Conservation (phyloP, 1,140 invertebrate genomes). For the Orius laevigatus region DNA sequence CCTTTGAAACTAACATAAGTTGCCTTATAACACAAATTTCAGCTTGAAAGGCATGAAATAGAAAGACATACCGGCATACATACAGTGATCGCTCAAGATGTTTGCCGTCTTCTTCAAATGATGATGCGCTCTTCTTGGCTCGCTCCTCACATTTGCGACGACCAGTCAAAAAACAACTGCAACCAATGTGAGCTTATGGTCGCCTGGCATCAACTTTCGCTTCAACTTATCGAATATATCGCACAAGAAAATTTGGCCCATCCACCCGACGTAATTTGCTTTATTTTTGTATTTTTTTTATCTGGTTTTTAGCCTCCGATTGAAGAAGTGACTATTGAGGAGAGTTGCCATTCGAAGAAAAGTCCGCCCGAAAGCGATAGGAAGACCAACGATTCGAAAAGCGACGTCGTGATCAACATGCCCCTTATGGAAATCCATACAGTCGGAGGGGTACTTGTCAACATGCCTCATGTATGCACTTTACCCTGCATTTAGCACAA, state of each 20-base stretch:
- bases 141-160: constrained; percentile 18
- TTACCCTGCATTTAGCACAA: constrained; percentile 14
- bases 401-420: constrained; percentile 45
- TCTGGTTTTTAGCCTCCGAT: constrained; percentile 32
- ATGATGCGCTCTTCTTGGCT: constrained; percentile 39
- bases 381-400: constrained; percentile 37
- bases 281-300: not conserved
- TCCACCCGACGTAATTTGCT: constrained; percentile 52
- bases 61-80: constrained; percentile 66
- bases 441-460: constrained; percentile 65
- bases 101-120: constrained; percentile 60
- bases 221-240: constrained; percentile 62
- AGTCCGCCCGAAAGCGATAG: constrained; percentile 46
- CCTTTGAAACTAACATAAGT: constrained; percentile 4
- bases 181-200: constrained; percentile 80
- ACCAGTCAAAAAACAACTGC: constrained; percentile 45
- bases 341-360: constrained; percentile 40
- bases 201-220: constrained; percentile 82
- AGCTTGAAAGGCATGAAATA: constrained; percentile 89
- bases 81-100: constrained; percentile 54
- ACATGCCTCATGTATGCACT: constrained; percentile 71
- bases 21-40: constrained; percentile 14
- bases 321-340: constrained; percentile 34
- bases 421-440: constrained; percentile 48
- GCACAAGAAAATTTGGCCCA: constrained; percentile 54